These are phyloP conservation scores for Delphinapterus leucas DNA, from an alignment of 2,113 vertebrate species.

Conservation along the genomic window DNA sequence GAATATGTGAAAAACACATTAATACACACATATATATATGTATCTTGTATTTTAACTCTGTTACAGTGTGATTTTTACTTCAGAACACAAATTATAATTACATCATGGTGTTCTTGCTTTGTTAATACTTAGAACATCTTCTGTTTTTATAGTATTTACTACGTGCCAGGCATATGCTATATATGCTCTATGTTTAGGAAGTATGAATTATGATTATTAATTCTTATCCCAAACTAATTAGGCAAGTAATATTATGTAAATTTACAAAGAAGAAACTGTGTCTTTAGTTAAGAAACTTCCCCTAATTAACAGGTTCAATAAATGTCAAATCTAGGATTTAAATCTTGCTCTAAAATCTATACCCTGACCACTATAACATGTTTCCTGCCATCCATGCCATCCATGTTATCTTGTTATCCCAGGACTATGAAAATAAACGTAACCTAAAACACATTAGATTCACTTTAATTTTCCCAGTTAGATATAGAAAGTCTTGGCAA, in stretches of 20 bases:
- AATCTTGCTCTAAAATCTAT: background rate
- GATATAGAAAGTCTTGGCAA: background rate
- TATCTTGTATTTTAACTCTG: background rate
- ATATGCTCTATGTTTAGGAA: background rate
- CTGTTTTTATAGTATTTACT: background rate
- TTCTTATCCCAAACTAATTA: background rate
- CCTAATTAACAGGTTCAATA: background rate
- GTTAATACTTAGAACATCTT: background rate
- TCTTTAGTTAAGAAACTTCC: background rate
- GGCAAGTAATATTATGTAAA: background rate
- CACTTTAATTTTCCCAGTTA: background rate
- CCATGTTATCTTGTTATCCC: background rate
- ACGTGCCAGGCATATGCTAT: background rate
- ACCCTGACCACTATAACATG: background rate
- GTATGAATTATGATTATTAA: background rate
- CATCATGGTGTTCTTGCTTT: background rate
- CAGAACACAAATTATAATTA: slow-evolving; percentile 10
- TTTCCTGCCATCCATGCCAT: background rate
- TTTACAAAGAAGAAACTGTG: background rate
- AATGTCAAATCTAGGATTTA: background rate
- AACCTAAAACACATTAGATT: background rate
- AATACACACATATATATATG: background rate
- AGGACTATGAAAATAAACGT: background rate
- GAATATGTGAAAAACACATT: background rate
- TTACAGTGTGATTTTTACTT: background rate